Evolutionary conservation across 1,140 invertebrate species (phyloP).

Genomic region (Sycophila sp.): DNA sequence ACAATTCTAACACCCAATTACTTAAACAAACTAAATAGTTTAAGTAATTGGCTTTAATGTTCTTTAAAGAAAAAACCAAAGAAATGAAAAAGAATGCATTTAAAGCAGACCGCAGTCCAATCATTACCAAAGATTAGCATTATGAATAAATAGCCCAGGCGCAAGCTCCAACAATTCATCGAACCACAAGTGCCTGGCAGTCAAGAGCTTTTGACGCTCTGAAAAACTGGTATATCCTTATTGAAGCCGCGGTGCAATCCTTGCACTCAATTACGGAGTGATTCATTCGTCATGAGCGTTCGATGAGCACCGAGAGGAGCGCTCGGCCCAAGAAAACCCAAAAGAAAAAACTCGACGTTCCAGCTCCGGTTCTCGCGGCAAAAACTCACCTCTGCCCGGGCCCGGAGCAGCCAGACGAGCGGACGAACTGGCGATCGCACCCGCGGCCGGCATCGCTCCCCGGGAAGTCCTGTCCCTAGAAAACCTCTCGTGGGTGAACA

Average conservation of each 20-base stretch:
- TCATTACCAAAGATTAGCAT: not conserved
- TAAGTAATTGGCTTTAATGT: no score
- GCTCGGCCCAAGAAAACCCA: not conserved
- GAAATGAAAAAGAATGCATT: no score
- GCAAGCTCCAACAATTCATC: not conserved
- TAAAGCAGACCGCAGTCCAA: not conserved
- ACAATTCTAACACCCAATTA: no score
- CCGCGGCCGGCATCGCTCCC: slow-evolving; percentile 9
- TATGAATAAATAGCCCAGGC: not conserved
- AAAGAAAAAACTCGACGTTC: not conserved
- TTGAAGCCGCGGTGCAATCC: slow-evolving; percentile 1
- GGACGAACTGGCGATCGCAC: not conserved
- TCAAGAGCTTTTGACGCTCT: slow-evolving; percentile 1
- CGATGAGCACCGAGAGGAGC: not conserved
- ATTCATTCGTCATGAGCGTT: not conserved
- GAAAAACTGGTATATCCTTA: slow-evolving; percentile 16
- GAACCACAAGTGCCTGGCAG: no score
- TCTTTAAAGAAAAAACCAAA: no score
- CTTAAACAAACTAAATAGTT: no score
- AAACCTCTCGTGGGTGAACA: no score
- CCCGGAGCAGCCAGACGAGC: slow-evolving; percentile 17
- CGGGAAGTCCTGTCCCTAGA: no score
- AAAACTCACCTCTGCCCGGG: slow-evolving; percentile 23
- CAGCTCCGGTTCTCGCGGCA: no score
- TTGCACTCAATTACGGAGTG: slow-evolving; percentile 11